Conservation (phyloP, 2,113 vertebrate genomes). For the Tragelaphus buxtoni region DNA sequence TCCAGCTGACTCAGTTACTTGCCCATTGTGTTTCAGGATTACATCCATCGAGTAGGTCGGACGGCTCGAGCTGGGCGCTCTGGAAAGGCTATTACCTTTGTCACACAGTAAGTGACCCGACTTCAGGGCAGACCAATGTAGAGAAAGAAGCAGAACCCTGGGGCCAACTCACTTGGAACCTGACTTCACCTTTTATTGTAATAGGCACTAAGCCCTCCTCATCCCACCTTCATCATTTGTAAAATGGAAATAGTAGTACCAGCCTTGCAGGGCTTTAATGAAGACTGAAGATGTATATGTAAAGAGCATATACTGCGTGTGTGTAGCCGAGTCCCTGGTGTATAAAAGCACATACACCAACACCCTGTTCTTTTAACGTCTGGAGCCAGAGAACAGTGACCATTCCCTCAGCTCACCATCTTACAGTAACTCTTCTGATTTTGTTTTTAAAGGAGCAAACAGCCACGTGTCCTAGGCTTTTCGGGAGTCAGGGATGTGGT, state of each 20-base stretch:
- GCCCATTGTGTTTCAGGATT: slow-evolving; percentile 85
- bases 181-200: neutral
- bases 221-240: neutral
- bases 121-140: neutral
- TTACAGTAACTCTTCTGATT: neutral
- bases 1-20: neutral
- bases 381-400: neutral
- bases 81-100: slow-evolving; percentile 97
- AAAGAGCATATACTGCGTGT: no score
- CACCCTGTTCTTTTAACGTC: neutral
- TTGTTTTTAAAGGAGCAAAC: neutral
- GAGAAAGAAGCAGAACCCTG: neutral
- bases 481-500: neutral
- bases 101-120: slow-evolving; percentile 90
- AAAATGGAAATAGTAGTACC: neutral
- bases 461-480: neutral
- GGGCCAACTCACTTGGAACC: neutral
- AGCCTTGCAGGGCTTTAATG: neutral
- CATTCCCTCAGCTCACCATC: neutral
- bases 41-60: slow-evolving; percentile 96
- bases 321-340: neutral
- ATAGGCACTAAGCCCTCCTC: neutral
- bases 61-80: slow-evolving; percentile 96
- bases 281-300: neutral
- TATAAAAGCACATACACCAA: neutral